Percentiles rank a stretch among this genome's conserved stretches.
Evolutionary conservation across 2,888 invertebrate species (phyloP).

Genomic region (Oxytorus armatus): DNA sequence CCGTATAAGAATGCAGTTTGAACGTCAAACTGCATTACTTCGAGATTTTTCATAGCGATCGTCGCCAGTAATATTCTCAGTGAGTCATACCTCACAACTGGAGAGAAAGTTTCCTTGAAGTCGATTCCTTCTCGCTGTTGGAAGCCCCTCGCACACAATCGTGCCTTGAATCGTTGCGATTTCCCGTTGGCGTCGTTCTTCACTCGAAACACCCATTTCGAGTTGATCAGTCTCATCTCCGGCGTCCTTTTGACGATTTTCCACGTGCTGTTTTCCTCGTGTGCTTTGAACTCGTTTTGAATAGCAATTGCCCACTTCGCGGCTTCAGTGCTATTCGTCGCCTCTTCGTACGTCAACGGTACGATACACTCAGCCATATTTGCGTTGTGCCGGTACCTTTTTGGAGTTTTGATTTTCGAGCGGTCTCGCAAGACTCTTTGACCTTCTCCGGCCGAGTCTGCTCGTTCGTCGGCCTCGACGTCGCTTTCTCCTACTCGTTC

Average conservation of each 20-base stretch:
- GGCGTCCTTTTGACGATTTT: constrained; percentile 29
- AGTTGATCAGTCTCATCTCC: constrained; percentile 44
- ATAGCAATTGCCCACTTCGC: constrained; percentile 57
- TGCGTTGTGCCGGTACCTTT: background rate
- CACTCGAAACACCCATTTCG: background rate
- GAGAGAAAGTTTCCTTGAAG: background rate
- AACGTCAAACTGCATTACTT: constrained; percentile 21
- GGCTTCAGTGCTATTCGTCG: constrained; percentile 27
- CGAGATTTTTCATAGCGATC: constrained; percentile 43
- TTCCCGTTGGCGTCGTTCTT: constrained; percentile 1
- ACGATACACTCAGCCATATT: background rate
- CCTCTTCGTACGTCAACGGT: constrained; percentile 57
- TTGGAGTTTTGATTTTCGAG: background rate
- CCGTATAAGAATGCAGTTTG: background rate
- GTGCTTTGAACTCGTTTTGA: constrained; percentile 52
- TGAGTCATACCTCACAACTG: constrained; percentile 53
- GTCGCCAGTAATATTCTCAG: constrained; percentile 56
- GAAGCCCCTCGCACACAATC: constrained; percentile 64
- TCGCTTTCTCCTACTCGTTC: too few relatives aligned
- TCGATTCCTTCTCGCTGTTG: background rate
- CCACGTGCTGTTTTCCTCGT: constrained; percentile 63
- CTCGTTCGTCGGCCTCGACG: too few relatives aligned
- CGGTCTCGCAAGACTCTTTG: constrained; percentile 29
- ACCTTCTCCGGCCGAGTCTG: too few relatives aligned
- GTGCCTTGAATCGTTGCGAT: constrained; percentile 58